phyloP scores from a whole-genome alignment of 23 tunicate genomes.

The Styela clava region DNA sequence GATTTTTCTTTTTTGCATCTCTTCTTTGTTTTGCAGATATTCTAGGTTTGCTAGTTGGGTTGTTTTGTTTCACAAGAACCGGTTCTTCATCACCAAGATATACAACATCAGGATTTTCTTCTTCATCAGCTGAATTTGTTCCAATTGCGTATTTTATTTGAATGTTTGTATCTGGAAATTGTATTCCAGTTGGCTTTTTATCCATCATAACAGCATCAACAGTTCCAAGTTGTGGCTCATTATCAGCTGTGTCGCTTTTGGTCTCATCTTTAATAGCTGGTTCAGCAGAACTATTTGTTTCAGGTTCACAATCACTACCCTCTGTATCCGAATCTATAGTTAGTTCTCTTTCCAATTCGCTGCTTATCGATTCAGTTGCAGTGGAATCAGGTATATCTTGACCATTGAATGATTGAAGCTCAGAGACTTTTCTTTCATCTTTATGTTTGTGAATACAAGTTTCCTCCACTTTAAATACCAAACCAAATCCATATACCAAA shows the following conservation, averaged over 20 bases:
- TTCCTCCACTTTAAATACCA: conserved; percentile 92
- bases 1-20: conserved; percentile 38
- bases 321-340: neutral
- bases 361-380: neutral
- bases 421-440: conserved; percentile 69
- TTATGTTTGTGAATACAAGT: conserved; percentile 90
- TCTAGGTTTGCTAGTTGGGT: conserved; percentile 16
- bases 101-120: conserved; percentile 8
- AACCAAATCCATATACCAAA: conserved; percentile 89
- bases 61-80: neutral
- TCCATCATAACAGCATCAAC: neutral
- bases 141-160: neutral
- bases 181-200: neutral
- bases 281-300: neutral
- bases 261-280: neutral
- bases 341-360: neutral
- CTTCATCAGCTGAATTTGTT: neutral
- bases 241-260: too few species aligned
- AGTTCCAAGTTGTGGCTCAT: too few species aligned
- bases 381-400: neutral
- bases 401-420: neutral
- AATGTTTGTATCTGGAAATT: conserved; percentile 25
- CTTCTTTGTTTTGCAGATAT: conserved; percentile 84
- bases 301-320: neutral
- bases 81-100: conserved; percentile 61